A percentile compares a stretch with the other conserved stretches of the same genome.
Conservation (phyloP, 2,113 vertebrate species). For the Astatoreochromis straeleni region DNA sequence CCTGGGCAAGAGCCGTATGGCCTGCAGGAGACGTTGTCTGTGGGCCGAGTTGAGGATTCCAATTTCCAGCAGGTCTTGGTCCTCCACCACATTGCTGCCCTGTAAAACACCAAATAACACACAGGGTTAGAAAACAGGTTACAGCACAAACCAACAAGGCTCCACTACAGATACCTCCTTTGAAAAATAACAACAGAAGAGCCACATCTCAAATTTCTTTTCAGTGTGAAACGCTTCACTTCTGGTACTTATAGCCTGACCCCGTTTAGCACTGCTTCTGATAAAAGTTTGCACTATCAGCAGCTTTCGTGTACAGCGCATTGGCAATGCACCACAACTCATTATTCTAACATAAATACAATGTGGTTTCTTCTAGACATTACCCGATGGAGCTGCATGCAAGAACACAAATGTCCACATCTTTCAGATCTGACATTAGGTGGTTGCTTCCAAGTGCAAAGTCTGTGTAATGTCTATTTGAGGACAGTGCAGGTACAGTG, state of each 20-base stretch:
- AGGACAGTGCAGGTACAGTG: background rate
- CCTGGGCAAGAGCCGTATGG: conserved; percentile 94
- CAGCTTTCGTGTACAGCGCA: background rate
- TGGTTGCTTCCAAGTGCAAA: background rate
- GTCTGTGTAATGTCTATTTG: background rate
- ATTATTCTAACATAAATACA: background rate
- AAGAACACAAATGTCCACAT: background rate
- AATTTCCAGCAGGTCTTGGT: conserved; percentile 96
- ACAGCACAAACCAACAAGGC: background rate
- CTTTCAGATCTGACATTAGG: background rate
- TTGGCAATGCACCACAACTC: background rate
- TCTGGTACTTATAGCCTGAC: background rate
- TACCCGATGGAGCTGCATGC: background rate
- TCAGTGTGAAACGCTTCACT: background rate
- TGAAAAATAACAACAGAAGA: background rate
- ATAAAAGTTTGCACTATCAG: background rate
- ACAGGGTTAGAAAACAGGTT: background rate
- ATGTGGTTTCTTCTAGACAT: background rate
- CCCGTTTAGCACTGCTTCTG: background rate
- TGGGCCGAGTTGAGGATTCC: conserved; percentile 97
- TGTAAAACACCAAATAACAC: conserved; percentile 48
- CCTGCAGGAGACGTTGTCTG: conserved; percentile 96
- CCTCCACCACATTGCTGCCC: conserved; percentile 98
- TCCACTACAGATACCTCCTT: background rate
- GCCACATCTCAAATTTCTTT: background rate